Percentiles rank a stretch among this genome's conserved stretches.
phyloP scores from a whole-genome alignment of 1,140 invertebrate species.

The Polypedilum pembai region DNA sequence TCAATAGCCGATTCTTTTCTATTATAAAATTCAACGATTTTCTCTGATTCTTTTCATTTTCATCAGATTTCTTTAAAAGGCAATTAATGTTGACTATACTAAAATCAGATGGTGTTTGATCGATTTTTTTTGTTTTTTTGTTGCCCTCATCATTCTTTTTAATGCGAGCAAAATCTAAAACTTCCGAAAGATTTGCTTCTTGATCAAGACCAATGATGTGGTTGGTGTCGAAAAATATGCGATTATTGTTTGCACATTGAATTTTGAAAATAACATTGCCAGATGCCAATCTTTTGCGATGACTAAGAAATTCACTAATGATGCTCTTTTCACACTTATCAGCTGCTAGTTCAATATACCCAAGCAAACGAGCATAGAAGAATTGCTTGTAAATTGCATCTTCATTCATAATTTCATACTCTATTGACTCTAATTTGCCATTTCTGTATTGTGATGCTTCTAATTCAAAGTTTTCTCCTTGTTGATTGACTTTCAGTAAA shows the following conservation, averaged over 20 bases:
- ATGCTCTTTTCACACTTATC: conserved; percentile 49
- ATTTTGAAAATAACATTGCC: conserved; percentile 40
- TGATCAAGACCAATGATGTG: conserved; percentile 13
- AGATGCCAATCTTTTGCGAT: conserved; percentile 49
- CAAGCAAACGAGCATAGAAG: conserved; percentile 54
- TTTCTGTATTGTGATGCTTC: conserved; percentile 60
- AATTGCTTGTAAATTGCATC: conserved; percentile 58
- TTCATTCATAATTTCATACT: conserved; percentile 53
- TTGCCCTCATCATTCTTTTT: conserved; percentile 30
- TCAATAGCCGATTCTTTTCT: conserved; percentile 44
- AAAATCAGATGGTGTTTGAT: conserved; percentile 32
- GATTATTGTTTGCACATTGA: conserved; percentile 32
- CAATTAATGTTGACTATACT: conserved; percentile 39
- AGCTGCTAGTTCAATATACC: conserved; percentile 49
- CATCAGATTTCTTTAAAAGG: conserved; percentile 36
- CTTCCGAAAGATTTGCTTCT: conserved; percentile 36
- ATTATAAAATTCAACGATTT: conserved; percentile 36
- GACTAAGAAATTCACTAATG: conserved; percentile 48
- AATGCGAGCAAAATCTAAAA: background rate
- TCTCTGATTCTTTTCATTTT: conserved; percentile 33
- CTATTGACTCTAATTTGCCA: conserved; percentile 57
- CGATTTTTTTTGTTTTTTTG: conserved; percentile 35
- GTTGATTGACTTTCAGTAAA: conserved; percentile 50
- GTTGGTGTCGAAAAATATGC: conserved; percentile 35
- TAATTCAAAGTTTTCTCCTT: conserved; percentile 49